Evolutionary conservation across 2,113 vertebrate species (phyloP).

Genomic region (Corythaeola cristata): DNA sequence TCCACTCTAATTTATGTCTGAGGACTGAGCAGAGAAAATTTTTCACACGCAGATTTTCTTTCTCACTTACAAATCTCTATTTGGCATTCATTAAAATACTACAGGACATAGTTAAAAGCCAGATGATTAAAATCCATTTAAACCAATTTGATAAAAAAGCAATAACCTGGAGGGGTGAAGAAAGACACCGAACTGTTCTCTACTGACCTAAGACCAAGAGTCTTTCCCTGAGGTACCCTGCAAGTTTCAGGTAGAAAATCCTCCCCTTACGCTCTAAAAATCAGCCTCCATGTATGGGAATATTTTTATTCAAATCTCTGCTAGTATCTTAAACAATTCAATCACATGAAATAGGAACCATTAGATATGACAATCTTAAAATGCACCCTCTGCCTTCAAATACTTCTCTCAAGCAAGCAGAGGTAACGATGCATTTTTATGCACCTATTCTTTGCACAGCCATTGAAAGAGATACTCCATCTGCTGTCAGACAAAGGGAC

Average conservation of each 20-base stretch:
- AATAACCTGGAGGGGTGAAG: neutral
- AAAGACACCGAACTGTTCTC: neutral
- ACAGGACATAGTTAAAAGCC: neutral
- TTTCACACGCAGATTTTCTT: neutral
- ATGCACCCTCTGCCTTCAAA: neutral
- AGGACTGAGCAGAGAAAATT: no score
- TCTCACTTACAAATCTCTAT: neutral
- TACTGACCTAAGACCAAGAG: neutral
- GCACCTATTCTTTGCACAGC: constrained; percentile 1
- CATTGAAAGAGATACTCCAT: constrained; percentile 11
- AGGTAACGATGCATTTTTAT: neutral
- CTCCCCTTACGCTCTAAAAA: neutral
- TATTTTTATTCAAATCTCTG: neutral
- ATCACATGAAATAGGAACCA: neutral
- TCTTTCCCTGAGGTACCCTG: neutral
- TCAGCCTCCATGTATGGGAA: neutral
- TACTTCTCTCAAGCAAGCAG: neutral
- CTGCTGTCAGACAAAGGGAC: neutral
- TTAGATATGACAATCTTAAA: neutral
- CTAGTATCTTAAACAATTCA: neutral
- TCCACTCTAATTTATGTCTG: no score
- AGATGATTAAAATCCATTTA: neutral
- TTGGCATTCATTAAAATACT: neutral
- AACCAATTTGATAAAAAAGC: neutral
- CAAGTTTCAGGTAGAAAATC: neutral